Evolutionary conservation across 2,113 vertebrate genomes (phyloP), one percentile per base, ranked within the genome.

Genomic region (Verasper variegatus): DNA sequence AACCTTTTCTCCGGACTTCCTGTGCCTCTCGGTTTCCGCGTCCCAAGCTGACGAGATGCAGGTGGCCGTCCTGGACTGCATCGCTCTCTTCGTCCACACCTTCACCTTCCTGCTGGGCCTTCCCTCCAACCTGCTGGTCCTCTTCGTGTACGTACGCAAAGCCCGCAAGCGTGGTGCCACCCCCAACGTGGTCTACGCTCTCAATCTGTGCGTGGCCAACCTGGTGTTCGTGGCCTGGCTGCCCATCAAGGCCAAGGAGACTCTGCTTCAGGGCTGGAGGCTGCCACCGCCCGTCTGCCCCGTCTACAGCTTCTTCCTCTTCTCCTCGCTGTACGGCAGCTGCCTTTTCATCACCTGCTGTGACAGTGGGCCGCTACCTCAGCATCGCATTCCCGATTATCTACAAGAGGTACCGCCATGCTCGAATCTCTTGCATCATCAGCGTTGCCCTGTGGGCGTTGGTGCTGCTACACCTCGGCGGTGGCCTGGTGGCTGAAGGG

Each of bases 191-290:
- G 94, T 96, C 74, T 96, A 95, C 26, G 95, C 94, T 42, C 92
- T 96, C 24, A 96, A 96, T 88, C 76, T 96, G 58, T 95, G 95
- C 64, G 4, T 93, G 26, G 93, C 95, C 70, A 95, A 96, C 85
- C 82, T 96, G 82, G 87, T 60, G 1, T 88, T 96, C 0, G 91
- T 95, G 40, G 88, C 72, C 59, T 95, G 95, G 93, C 82, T 95
- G 78, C 94, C 95, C 0, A 60, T 96, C 20, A 95, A 95, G 68
- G 68, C 91, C 1, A 21, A 86, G 18, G 94, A 96, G 84, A 94
- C 87, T 0, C 4, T 92, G 31, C 74, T 91, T 4, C 74, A 85
- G 26, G 76, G 69, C 26, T 95, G 95, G 93, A 89, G 0, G 4
- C 88, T 95, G 31, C 93, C 95, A 0, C 42, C 71, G 0, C 64